Conservation (phyloP, 2,797 vertebrate species). For the Coreius guichenoti region DNA sequence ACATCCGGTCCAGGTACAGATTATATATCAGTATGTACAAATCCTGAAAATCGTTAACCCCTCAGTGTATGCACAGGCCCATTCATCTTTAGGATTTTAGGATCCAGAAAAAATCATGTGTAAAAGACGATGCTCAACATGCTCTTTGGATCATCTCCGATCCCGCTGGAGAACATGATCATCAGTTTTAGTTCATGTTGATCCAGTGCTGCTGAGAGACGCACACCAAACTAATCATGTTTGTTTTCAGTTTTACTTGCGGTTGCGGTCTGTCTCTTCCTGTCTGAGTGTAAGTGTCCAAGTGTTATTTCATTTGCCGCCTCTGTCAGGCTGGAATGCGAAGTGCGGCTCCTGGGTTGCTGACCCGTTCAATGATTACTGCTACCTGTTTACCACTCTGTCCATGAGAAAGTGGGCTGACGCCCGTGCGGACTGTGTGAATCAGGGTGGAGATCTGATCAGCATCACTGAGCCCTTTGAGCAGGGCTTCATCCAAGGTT, state of each 20-base stretch:
- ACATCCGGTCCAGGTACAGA: slow-evolving; percentile 79
- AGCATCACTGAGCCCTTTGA: slow-evolving; percentile 80
- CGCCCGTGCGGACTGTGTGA: slow-evolving; percentile 78
- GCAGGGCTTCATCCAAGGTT: slow-evolving; percentile 79
- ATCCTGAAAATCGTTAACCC: background rate
- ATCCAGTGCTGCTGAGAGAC: no score
- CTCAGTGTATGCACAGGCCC: background rate
- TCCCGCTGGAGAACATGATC: no score
- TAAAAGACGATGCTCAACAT: background rate
- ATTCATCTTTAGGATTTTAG: background rate
- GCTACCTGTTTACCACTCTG: slow-evolving; percentile 79
- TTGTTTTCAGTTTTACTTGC: background rate
- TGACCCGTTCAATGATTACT: slow-evolving; percentile 81
- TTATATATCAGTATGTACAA: background rate
- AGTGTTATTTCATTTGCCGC: background rate
- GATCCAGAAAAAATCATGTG: background rate
- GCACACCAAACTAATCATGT: background rate
- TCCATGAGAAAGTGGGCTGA: slow-evolving; percentile 78
- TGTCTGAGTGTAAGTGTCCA: background rate
- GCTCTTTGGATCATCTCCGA: background rate
- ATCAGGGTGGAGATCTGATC: slow-evolving; percentile 80
- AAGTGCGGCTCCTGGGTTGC: slow-evolving; percentile 79
- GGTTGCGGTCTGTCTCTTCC: background rate
- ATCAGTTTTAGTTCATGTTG: no score
- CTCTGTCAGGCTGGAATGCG: slow-evolving; percentile 76